Conservation (phyloP, 2,113 vertebrate species). For the Cepphus grylle region DNA sequence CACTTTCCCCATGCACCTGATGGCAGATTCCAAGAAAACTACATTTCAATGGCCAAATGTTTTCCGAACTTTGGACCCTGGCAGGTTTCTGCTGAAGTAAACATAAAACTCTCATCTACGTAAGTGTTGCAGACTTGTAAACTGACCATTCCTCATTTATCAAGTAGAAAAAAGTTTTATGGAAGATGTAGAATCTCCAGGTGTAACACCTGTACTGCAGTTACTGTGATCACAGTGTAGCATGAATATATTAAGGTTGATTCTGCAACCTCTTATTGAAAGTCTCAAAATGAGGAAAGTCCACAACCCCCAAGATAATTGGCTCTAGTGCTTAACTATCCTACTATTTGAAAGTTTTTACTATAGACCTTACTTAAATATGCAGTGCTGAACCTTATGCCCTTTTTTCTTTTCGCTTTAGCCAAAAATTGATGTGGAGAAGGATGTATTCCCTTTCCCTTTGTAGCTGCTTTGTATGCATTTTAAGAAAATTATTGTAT, state of each 20-base stretch:
- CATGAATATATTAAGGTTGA: not conserved
- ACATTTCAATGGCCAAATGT: not conserved
- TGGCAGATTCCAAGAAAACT: not conserved
- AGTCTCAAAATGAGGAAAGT: not conserved
- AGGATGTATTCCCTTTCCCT: not conserved
- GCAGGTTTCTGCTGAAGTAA: not conserved
- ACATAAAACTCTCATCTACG: fast-evolving
- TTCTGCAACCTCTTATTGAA: not conserved
- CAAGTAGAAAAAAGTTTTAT: not conserved
- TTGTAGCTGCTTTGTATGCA: not conserved
- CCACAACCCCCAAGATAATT: not conserved
- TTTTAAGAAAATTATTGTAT: not conserved
- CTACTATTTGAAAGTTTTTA: not conserved
- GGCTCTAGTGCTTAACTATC: not conserved
- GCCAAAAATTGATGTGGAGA: not conserved
- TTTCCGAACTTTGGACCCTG: not conserved
- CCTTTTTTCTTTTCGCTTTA: not conserved
- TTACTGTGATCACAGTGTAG: not conserved
- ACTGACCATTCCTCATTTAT: not conserved
- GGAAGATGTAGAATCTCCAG: not conserved
- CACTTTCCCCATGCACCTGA: not conserved
- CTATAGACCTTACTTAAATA: not conserved
- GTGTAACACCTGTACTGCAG: not conserved
- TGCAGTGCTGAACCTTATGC: not conserved
- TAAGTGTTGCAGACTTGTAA: not conserved